Evolutionary conservation across 2,113 vertebrate genomes (phyloP).

Genomic region (Hippolais icterina): DNA sequence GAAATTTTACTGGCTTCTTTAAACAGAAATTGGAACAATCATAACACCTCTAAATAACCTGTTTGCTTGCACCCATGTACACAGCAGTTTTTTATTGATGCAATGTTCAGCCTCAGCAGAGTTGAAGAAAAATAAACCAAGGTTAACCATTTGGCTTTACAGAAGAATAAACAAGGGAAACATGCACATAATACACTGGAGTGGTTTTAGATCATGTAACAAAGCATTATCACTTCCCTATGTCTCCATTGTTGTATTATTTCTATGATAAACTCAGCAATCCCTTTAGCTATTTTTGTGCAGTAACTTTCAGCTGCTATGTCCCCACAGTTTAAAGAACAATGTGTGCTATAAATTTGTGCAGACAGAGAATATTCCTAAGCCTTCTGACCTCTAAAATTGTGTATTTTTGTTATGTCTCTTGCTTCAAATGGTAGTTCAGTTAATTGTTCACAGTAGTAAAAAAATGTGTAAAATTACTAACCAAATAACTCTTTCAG

Average conservation of each 20-base stretch:
- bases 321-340: not conserved
- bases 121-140: not conserved
- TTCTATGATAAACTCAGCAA: not conserved
- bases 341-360: not conserved
- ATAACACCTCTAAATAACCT: not conserved
- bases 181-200: not conserved
- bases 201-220: not conserved
- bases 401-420: not conserved
- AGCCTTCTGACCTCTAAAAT: not conserved
- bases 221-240: not conserved
- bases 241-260: not conserved
- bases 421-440: not conserved
- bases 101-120: not conserved
- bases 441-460: not conserved
- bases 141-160: not conserved
- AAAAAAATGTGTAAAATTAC: not conserved
- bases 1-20: not conserved
- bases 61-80: not conserved
- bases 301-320: not conserved
- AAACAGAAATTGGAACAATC: slow-evolving; percentile 8
- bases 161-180: not conserved
- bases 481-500: not conserved
- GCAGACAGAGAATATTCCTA: not conserved
- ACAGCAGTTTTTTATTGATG: not conserved
- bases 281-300: not conserved